phyloP scores from a whole-genome alignment of 64 coral and sea anemone species.

The Montipora sp. region DNA sequence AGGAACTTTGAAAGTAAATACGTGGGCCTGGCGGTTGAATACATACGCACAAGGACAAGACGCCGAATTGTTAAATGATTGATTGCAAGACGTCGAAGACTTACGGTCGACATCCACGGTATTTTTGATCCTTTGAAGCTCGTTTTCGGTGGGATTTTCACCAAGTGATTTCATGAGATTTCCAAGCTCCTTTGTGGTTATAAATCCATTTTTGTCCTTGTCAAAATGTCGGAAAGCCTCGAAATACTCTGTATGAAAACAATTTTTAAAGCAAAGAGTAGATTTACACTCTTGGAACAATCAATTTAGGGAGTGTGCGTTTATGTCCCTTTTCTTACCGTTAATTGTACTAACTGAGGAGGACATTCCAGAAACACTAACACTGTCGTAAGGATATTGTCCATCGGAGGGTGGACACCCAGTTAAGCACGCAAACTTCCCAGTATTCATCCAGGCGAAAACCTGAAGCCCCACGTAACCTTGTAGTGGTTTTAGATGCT shows the following conservation, averaged over 20 bases:
- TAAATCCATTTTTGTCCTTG: conserved; percentile 73
- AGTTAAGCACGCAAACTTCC: too few relatives aligned
- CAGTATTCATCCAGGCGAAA: too few relatives aligned
- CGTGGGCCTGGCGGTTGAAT: too few relatives aligned
- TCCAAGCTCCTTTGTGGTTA: conserved; percentile 62
- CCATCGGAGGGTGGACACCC: too few relatives aligned
- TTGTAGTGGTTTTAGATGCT: too few relatives aligned
- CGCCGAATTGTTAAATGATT: too few relatives aligned
- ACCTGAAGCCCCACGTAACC: too few relatives aligned
- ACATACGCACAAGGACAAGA: too few relatives aligned
- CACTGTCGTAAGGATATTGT: too few relatives aligned
- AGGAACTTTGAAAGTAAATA: too few relatives aligned
- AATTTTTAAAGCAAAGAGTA: not conserved
- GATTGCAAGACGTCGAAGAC: not conserved
- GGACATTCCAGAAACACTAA: too few relatives aligned
- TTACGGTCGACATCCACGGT: conserved; percentile 68
- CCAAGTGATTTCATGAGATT: conserved; percentile 72
- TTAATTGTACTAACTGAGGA: not conserved
- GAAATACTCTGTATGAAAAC: conserved; percentile 46
- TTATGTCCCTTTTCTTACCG: not conserved
- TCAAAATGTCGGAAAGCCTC: conserved; percentile 72
- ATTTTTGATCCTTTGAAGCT: conserved; percentile 68
- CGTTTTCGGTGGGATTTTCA: conserved; percentile 68
- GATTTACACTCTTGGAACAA: not conserved
- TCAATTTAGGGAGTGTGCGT: not conserved